phyloP scores from a whole-genome alignment of 2,888 invertebrate genomes.

The Nasonia oneida region DNA sequence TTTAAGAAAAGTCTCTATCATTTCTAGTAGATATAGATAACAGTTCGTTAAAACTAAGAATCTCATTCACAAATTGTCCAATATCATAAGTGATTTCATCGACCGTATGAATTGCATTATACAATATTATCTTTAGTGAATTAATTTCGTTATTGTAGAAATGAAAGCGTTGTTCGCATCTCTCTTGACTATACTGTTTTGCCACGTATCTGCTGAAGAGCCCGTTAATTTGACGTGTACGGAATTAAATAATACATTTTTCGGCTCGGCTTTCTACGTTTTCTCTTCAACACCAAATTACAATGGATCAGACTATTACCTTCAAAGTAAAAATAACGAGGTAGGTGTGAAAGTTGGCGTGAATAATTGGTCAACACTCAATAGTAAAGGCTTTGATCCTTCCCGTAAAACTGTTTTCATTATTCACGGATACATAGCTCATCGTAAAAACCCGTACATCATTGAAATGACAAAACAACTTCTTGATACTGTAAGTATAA shows the following conservation, averaged over 20 bases:
- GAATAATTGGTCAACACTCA: neutral
- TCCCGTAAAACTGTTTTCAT: neutral
- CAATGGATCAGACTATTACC: neutral
- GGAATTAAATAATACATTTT: neutral
- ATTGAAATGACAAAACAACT: neutral
- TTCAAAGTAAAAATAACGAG: neutral
- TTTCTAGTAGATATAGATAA: no score
- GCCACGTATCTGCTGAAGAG: neutral
- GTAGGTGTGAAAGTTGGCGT: neutral
- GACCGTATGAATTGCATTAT: no score
- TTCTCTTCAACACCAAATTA: neutral
- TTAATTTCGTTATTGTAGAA: neutral
- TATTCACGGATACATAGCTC: conserved; percentile 12
- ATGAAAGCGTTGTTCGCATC: neutral
- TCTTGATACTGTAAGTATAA: neutral
- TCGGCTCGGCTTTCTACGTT: neutral
- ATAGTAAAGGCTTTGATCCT: neutral
- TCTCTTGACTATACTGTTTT: neutral
- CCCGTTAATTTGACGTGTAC: neutral
- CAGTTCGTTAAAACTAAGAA: no score
- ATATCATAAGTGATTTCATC: no score
- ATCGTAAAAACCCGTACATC: neutral
- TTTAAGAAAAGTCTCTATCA: no score
- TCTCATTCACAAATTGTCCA: no score
- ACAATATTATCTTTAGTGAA: neutral